phyloP scores from a whole-genome alignment of 2,113 vertebrate genomes.

The Ancistrus triradiatus region DNA sequence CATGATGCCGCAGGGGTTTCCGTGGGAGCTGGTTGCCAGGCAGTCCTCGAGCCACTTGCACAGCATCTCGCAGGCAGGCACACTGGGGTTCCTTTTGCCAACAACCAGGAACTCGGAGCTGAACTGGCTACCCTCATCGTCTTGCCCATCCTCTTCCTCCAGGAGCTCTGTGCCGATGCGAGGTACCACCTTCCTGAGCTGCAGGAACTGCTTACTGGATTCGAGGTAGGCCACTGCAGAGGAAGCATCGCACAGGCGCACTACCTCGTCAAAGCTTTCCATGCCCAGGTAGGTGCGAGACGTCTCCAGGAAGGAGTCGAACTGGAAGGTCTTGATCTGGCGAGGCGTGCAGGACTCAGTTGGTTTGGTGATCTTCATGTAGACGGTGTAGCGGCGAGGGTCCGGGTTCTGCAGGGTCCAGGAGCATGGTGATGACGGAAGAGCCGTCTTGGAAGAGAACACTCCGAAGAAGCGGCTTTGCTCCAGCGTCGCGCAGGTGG shows the following conservation, averaged over 20 bases:
- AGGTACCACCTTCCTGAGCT: slow-evolving; percentile 76
- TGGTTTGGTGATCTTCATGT: slow-evolving; percentile 93
- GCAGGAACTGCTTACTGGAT: slow-evolving; percentile 89
- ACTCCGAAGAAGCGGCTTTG: slow-evolving; percentile 95
- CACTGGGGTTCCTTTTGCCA: slow-evolving; percentile 93
- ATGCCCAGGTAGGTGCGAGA: slow-evolving; percentile 95
- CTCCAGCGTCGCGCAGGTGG: slow-evolving; percentile 87
- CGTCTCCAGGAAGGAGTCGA: slow-evolving; percentile 95
- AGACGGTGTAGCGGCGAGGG: slow-evolving; percentile 92
- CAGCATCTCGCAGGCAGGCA: slow-evolving; percentile 93
- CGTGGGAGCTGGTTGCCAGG: slow-evolving; percentile 85
- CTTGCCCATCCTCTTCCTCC: slow-evolving; percentile 50
- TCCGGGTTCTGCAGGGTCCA: slow-evolving; percentile 98
- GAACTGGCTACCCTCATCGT: slow-evolving; percentile 73
- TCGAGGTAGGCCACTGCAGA: slow-evolving; percentile 84
- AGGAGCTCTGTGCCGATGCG: slow-evolving; percentile 50
- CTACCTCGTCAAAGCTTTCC: slow-evolving; percentile 92
- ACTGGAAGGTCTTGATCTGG: slow-evolving; percentile 90
- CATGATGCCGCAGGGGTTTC: slow-evolving; percentile 95
- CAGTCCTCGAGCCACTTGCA: slow-evolving; percentile 94
- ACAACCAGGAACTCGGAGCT: slow-evolving; percentile 90
- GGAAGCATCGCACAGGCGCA: slow-evolving; percentile 82
- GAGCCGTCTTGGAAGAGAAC: slow-evolving; percentile 82
- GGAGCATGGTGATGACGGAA: slow-evolving; percentile 79
- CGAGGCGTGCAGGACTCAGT: slow-evolving; percentile 71